A percentile compares a stretch with the other conserved stretches of the same genome.
These are phyloP conservation scores for Ianthella basta DNA, from an alignment of 37 sponge, comb jelly and placozoan genomes.

Conservation along the genomic window DNA sequence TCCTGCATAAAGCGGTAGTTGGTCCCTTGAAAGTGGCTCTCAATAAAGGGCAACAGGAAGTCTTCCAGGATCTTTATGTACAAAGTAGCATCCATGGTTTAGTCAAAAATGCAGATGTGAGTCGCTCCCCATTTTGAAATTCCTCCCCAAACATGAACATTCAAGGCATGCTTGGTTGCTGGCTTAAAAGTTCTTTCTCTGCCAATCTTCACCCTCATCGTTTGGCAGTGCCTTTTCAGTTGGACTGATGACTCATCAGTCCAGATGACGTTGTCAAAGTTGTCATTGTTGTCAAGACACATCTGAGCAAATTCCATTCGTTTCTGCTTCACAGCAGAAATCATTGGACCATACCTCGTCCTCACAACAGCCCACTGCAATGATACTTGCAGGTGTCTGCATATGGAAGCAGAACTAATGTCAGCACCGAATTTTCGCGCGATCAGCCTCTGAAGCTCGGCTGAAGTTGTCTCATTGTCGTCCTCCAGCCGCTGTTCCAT, in stretches of 20 bases:
- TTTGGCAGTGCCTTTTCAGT: conserved; percentile 9
- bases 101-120: not conserved
- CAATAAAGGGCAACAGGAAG: conserved; percentile 28
- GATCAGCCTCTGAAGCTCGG: not conserved
- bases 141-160: conserved; percentile 21
- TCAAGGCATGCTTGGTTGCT: not conserved
- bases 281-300: not conserved
- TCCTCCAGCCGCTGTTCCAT: conserved; percentile 16
- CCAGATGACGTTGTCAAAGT: conserved; percentile 29
- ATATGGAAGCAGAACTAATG: conserved; percentile 1
- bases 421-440: not conserved
- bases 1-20: conserved; percentile 20
- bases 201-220: conserved; percentile 1
- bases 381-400: not conserved
- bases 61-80: conserved; percentile 16
- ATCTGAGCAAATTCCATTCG: conserved; percentile 3
- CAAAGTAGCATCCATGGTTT: conserved; percentile 11
- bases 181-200: not conserved
- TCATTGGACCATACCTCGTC: conserved; percentile 7
- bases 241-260: conserved; percentile 22
- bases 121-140: conserved; percentile 7
- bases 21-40: not conserved
- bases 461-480: not conserved
- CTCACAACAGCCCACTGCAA: conserved; percentile 9
- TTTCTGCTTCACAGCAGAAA: not conserved